Base-by-base conservation (phyloP, 2,797 vertebrate genomes). In the Chelidonichthys spinosus region DNA sequence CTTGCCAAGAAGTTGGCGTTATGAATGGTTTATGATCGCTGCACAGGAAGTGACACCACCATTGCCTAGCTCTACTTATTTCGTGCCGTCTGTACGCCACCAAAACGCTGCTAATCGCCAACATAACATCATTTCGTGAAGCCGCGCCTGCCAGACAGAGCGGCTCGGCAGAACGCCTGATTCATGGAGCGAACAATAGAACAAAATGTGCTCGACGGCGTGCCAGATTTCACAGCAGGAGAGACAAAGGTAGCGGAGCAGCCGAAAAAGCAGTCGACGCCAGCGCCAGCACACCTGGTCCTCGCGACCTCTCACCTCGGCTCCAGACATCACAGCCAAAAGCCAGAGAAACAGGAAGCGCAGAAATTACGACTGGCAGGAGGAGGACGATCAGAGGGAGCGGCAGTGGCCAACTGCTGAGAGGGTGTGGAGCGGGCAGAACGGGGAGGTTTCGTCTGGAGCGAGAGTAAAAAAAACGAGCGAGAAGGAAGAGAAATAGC, bases 241-340 rank as follows among this genome's bases (percentile, higher is more conserved):
- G 76, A 72, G 49, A 81, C 79, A 74, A 87, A 88, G 75, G 83
- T 76, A 89, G 72, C 39, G 0, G 44, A 74, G 76, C 81, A 53
- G 81, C 44, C 69, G 52, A 68, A 63, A 46, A 44, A 40, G 61
- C 43, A 53, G 76, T 70, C 17, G 36, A 67, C 50, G 81, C 82
- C 85, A 82, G 76, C 74, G 81, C 67, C 64, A 17, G 66, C 84
- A 83, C 91, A 93, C 91, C 90, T 91, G 90, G 79, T 89, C 85
- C 69, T 39, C 7, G 3, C 0, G 69, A 92, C 88, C 90, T 88
- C 78, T 92, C 79, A 88, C 87, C 89, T 86, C 61, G 2, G 78
- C 73, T 81, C 68, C 76, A 76, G 80, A 82, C 82, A 76, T 87
- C 80, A 66, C 36, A 84, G 87, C 80, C 74, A 56, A 54, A 63